phyloP scores from a whole-genome alignment of 2,113 vertebrate species.

The Chloropsis cyanopogon region DNA sequence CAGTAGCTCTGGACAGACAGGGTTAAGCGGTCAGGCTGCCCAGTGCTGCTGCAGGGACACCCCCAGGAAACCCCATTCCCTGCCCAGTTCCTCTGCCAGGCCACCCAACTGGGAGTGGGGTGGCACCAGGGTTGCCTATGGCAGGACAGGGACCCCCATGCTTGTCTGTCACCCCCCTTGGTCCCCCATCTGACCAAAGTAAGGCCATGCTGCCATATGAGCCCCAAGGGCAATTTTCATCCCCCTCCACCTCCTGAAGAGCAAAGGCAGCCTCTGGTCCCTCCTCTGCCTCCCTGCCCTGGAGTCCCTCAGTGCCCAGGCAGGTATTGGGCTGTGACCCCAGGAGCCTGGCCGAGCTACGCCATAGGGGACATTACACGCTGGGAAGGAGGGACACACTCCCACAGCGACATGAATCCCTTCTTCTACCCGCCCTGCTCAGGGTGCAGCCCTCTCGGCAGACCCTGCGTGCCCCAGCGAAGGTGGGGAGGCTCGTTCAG shows the following conservation, averaged over 20 bases:
- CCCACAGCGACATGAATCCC: not conserved
- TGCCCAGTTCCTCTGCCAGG: not conserved
- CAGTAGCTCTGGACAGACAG: not conserved
- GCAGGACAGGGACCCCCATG: not conserved
- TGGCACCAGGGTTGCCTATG: not conserved
- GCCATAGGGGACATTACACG: not conserved
- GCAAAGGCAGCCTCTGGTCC: accelerated
- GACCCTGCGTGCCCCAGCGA: accelerated
- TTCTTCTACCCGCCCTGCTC: not conserved
- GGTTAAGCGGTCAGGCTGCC: not conserved
- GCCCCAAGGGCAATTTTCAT: not conserved
- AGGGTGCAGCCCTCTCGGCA: accelerated
- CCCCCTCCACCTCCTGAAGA: not conserved
- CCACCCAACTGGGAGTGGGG: not conserved
- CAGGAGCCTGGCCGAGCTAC: not conserved
- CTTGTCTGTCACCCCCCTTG: not conserved
- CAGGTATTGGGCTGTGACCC: not conserved
- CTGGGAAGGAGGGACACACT: not conserved
- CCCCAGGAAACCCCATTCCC: not conserved
- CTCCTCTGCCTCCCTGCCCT: not conserved
- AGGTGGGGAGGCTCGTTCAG: accelerated
- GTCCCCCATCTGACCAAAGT: not conserved
- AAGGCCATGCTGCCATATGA: not conserved
- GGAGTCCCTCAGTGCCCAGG: too few relatives aligned
- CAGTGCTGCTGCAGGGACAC: not conserved